A percentile compares a stretch with the other conserved stretches of the same genome.
Evolutionary conservation across 2,113 vertebrate genomes (phyloP).

Genomic region (Scophthalmus maximus): DNA sequence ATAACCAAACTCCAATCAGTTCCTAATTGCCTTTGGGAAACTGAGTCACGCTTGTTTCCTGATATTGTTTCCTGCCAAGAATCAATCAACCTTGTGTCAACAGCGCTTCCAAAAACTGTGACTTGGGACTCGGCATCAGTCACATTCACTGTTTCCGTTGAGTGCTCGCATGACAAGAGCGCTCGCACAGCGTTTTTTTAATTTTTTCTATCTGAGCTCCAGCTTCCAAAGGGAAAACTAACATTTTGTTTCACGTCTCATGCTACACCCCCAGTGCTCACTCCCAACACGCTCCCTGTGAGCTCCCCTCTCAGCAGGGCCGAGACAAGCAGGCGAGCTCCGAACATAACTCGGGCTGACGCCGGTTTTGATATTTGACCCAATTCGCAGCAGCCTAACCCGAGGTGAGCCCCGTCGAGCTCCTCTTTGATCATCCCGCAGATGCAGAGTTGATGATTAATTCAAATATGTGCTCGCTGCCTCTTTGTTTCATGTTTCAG

Average conservation of each 20-base stretch:
- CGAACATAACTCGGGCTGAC: not conserved
- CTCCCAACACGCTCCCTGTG: not conserved
- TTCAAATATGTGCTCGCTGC: constrained; percentile 19
- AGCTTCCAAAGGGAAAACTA: not conserved
- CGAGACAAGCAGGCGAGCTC: constrained; percentile 12
- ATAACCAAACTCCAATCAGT: constrained; percentile 30
- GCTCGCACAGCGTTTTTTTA: not conserved
- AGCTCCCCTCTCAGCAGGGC: not conserved
- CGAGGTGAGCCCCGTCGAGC: constrained; percentile 26
- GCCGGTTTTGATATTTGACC: not conserved
- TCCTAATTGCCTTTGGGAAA: constrained; percentile 26
- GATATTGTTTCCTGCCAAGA: not conserved
- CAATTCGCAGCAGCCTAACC: constrained; percentile 41
- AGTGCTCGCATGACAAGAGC: not conserved
- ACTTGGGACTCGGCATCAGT: not conserved
- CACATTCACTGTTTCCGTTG: constrained; percentile 12
- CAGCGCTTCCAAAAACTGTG: not conserved
- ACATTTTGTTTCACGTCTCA: constrained; percentile 1
- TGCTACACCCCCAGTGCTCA: not conserved
- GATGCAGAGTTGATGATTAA: constrained; percentile 29
- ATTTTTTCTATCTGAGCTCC: not conserved
- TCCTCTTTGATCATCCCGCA: constrained; percentile 42
- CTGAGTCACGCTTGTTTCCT: constrained; percentile 20
- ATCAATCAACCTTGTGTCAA: constrained; percentile 26
- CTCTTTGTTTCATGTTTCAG: constrained; percentile 13